Percentiles rank a stretch among this genome's conserved stretches.
Evolutionary conservation across 1,140 invertebrate species (phyloP).

Genomic region (Leucophenga varia): DNA sequence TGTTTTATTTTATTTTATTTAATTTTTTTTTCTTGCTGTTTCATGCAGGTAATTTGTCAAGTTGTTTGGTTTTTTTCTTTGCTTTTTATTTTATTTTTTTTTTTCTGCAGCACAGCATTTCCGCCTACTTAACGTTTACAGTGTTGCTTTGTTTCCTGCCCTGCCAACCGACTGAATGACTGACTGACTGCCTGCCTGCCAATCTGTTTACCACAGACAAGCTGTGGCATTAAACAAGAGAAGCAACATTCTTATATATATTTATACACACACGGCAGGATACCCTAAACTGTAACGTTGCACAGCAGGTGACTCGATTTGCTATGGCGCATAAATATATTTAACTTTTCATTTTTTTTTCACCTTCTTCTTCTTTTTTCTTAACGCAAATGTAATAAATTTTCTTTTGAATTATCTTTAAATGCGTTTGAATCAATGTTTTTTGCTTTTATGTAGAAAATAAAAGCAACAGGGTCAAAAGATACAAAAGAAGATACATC

Average conservation of each 20-base stretch:
- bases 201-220: too few relatives aligned
- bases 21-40: too few relatives aligned
- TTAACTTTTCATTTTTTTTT: slow-evolving; percentile 15
- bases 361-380: slow-evolving; percentile 1
- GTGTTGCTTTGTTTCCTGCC: too few relatives aligned
- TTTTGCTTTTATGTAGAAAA: too few relatives aligned
- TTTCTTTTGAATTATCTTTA: slow-evolving; percentile 42
- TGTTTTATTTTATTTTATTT: too few relatives aligned
- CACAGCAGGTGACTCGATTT: slow-evolving; percentile 22
- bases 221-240: too few relatives aligned
- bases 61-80: slow-evolving; percentile 29
- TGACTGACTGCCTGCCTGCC: too few relatives aligned
- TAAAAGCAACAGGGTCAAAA: too few relatives aligned
- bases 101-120: not conserved
- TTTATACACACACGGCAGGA: slow-evolving; percentile 2
- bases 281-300: slow-evolving; percentile 8
- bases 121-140: not conserved
- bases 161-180: too few relatives aligned
- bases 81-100: slow-evolving; percentile 7
- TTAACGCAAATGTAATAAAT: slow-evolving; percentile 40
- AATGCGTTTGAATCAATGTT: slow-evolving; percentile 16
- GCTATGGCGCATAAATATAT: too few relatives aligned
- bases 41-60: slow-evolving; percentile 44
- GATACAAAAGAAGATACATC: too few relatives aligned
- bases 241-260: too few relatives aligned